These are phyloP conservation scores for Bombus breviceps DNA, from an alignment of 1,140 invertebrate species.

Conservation along the genomic window DNA sequence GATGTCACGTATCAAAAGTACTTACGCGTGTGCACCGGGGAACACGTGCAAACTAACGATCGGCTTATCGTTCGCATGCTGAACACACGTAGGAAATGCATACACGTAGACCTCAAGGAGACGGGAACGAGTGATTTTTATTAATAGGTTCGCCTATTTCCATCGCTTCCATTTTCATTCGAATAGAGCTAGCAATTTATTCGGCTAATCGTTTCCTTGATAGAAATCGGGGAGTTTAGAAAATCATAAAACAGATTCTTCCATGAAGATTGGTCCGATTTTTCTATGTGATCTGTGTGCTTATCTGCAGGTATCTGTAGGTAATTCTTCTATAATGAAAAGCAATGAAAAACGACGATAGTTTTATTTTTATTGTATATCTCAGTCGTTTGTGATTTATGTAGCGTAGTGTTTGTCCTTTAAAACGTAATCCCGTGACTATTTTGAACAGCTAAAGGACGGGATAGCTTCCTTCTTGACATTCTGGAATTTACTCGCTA, in stretches of 20 bases:
- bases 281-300: not conserved
- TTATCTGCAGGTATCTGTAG: not conserved
- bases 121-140: slow-evolving; percentile 54
- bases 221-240: no score
- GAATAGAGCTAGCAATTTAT: not conserved
- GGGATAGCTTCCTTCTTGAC: not conserved
- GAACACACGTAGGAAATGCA: slow-evolving; percentile 49
- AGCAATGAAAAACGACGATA: not conserved
- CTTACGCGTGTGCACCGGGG: not conserved
- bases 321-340: not conserved
- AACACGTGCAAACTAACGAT: slow-evolving; percentile 59
- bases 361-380: not conserved
- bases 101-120: slow-evolving; percentile 50
- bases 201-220: not conserved
- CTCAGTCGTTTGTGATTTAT: not conserved
- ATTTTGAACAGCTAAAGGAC: not conserved
- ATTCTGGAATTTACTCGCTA: not conserved
- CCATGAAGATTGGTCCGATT: not conserved
- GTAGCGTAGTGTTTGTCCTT: not conserved
- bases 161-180: not conserved
- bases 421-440: no score
- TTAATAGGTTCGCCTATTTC: slow-evolving; percentile 49
- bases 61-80: slow-evolving; percentile 59
- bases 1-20: slow-evolving; percentile 68
- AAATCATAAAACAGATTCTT: no score